phyloP scores from a whole-genome alignment of 2,797 vertebrate genomes.

The Ispidina picta region DNA sequence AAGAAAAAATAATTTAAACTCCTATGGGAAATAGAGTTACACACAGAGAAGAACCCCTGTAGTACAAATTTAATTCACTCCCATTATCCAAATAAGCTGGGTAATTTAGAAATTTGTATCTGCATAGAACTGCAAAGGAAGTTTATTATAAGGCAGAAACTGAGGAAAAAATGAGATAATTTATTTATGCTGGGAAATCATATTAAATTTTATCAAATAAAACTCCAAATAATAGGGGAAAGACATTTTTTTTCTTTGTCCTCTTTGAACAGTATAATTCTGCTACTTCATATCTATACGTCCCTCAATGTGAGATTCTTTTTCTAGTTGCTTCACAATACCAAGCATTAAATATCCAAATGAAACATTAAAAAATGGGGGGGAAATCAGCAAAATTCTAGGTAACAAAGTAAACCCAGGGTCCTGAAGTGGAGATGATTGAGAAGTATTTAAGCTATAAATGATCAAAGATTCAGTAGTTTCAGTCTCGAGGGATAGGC shows the following conservation, averaged over 20 bases:
- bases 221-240: not conserved
- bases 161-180: constrained; percentile 6
- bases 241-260: not conserved
- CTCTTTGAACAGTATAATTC: not conserved
- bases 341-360: not conserved
- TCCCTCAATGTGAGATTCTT: not conserved
- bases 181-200: not conserved
- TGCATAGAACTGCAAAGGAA: not conserved
- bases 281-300: not conserved
- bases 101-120: constrained; percentile 46
- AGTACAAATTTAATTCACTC: constrained; percentile 39
- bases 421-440: not conserved
- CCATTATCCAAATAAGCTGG: constrained; percentile 14
- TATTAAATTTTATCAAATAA: not conserved
- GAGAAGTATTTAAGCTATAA: not conserved
- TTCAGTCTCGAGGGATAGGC: not conserved
- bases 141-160: constrained; percentile 23
- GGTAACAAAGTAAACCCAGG: not conserved
- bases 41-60: constrained; percentile 13
- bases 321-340: not conserved
- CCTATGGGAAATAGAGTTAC: not conserved
- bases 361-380: not conserved
- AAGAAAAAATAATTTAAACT: not conserved
- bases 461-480: not conserved
- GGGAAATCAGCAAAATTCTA: not conserved